Evolutionary conservation across 2,113 vertebrate genomes (phyloP).

Genomic region (Tupaia chinensis): DNA sequence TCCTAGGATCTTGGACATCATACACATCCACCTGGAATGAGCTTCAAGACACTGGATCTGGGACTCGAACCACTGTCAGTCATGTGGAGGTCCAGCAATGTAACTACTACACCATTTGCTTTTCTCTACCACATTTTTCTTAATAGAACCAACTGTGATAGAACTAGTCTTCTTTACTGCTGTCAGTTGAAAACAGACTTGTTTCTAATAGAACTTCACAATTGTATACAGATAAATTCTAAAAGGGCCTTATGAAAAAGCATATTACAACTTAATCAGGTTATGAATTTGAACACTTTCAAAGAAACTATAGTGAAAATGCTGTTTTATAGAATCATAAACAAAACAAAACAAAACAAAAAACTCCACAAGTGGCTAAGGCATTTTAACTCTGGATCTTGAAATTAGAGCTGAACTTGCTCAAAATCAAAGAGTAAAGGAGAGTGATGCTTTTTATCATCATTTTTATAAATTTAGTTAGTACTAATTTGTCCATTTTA

Average conservation of each 20-base stretch:
- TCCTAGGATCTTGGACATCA: no score
- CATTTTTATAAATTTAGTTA: neutral
- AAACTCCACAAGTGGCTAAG: neutral
- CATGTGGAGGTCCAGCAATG: no score
- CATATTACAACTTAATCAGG: neutral
- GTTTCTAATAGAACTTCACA: neutral
- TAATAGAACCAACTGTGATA: neutral
- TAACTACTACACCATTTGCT: no score
- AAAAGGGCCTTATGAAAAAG: neutral
- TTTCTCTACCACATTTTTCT: neutral
- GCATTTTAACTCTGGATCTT: neutral
- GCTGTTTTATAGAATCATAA: neutral
- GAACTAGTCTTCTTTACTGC: neutral
- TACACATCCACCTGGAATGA: no score
- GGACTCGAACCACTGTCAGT: no score
- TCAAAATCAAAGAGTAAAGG: neutral
- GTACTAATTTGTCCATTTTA: neutral
- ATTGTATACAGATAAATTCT: neutral
- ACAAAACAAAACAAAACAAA: neutral
- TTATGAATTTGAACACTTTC: neutral
- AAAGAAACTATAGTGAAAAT: neutral
- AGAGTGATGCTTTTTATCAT: neutral
- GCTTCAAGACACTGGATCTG: no score
- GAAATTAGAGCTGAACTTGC: neutral
- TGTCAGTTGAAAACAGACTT: neutral